phyloP scores from a whole-genome alignment of 2,797 vertebrate species.

The Loriculus beryllinus region DNA sequence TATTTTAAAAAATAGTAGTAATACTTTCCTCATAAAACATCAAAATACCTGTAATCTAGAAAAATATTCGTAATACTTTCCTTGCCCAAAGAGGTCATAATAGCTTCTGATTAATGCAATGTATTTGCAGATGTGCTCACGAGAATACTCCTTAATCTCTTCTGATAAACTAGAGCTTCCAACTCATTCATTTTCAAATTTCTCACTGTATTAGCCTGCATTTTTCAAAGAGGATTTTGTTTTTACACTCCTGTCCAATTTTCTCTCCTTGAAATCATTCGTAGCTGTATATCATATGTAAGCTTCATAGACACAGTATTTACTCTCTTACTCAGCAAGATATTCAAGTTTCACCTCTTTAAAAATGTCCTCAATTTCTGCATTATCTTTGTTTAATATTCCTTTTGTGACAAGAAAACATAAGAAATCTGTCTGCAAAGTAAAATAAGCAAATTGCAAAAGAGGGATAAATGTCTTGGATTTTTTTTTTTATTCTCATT shows the following conservation, averaged over 20 bases:
- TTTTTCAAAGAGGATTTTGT: neutral
- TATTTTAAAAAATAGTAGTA: neutral
- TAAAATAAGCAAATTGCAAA: neutral
- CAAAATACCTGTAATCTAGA: conserved; percentile 20
- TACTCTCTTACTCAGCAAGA: neutral
- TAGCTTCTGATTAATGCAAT: conserved; percentile 24
- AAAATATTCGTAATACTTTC: conserved; percentile 29
- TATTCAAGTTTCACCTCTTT: neutral
- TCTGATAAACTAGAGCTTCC: neutral
- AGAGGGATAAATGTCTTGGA: neutral
- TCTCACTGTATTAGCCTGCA: neutral
- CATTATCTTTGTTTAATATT: neutral
- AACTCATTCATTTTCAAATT: neutral
- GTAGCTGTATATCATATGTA: neutral
- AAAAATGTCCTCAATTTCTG: neutral
- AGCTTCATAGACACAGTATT: neutral
- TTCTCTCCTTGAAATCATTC: neutral
- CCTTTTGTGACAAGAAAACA: neutral
- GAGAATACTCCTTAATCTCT: neutral
- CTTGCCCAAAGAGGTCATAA: neutral
- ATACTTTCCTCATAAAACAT: conserved; percentile 16
- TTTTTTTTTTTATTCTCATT: neutral
- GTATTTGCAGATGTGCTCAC: neutral
- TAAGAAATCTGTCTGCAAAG: neutral
- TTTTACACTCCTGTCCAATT: neutral